Base-by-base conservation (phyloP, 2,888 invertebrate genomes). In the Mechanitis messenoides region DNA sequence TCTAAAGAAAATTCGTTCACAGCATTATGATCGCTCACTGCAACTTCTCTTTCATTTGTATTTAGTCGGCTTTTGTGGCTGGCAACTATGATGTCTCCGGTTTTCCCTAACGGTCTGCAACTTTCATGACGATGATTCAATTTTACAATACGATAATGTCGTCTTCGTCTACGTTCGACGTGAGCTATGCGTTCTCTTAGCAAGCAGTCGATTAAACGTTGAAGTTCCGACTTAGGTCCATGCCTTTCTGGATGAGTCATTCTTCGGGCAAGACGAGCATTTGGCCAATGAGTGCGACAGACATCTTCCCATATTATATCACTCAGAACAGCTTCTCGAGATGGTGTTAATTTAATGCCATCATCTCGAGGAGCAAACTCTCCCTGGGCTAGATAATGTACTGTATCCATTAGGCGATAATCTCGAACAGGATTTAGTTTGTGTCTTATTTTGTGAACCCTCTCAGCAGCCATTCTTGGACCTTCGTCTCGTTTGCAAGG, bases 241-340 rank as follows among this genome's bases (percentile, higher is more conserved):
- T 75, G 79, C 63, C 87, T 76, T 42, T 88, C 87, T 3, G 81
- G 69, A 57, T 84, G 84, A 2, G 76, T 70, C 56, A 74, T 69
- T 12, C 89, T 79, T 33, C 86, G 84, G n/a, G 81, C 81, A 12
- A 90, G 74, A 2, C 89, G 77, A 33, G 87, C 78, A 54, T 80
- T 85, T 1, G 90, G 90, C 90, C 90, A 90, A 66, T 89, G 90
- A 3, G 90, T 89, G 35, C 90, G 81, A 72, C 89, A 90, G 12
- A 90, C 90, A 64, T 90, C 90, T 73, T 90, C 90, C 81, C 85
- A 90, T 69, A 90, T 90, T 28, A 90, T 90, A 59, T 90, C 90
- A 69, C 90, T 90, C 38, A 90, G 77, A 12, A 90, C 90, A 20
- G 86, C 90, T 79, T 90, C 90, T 61, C 90, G 74, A 1, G 90